Evolutionary conservation across 2,113 vertebrate genomes (phyloP).

Genomic region (Osmerus mordax): DNA sequence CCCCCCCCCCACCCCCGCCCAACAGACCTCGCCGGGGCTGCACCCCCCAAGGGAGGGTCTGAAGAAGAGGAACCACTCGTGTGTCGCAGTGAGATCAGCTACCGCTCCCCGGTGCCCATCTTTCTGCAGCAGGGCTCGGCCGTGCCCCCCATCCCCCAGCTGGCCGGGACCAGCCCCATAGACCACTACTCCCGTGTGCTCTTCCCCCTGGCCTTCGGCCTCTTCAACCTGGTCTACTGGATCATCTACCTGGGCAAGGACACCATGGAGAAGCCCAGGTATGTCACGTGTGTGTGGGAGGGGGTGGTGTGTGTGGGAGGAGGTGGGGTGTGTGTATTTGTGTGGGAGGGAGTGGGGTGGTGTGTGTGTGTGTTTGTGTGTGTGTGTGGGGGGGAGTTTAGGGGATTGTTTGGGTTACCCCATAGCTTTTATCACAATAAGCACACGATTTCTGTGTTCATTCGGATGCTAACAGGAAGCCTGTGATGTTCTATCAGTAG

Average conservation of each 20-base stretch:
- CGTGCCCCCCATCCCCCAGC: conserved; percentile 57
- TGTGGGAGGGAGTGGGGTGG: neutral
- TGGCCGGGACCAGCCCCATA: conserved; percentile 87
- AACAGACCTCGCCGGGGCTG: conserved; percentile 65
- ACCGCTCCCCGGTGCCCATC: conserved; percentile 49
- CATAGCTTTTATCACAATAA: too few species aligned
- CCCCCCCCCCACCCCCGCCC: neutral
- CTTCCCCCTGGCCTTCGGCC: conserved; percentile 86
- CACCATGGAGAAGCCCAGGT: conserved; percentile 78
- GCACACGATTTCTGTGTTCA: too few species aligned
- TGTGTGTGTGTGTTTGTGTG: too few species aligned
- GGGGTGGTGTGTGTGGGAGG: too few species aligned
- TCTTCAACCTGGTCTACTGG: conserved; percentile 93
- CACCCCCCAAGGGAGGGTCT: conserved; percentile 72
- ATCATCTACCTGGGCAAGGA: conserved; percentile 88
- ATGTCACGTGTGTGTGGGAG: neutral
- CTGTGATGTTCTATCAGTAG: too few species aligned
- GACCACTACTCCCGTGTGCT: conserved; percentile 86
- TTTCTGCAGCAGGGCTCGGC: conserved; percentile 72
- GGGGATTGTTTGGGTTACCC: too few species aligned
- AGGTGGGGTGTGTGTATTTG: neutral
- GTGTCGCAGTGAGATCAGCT: conserved; percentile 63
- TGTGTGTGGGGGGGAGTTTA: too few species aligned
- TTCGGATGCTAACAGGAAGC: too few species aligned
- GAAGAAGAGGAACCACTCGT: conserved; percentile 81